These are phyloP conservation scores for Zoroaster sp. DNA, from an alignment of 53 echinoderm and acorn worm species.

Conservation along the genomic window DNA sequence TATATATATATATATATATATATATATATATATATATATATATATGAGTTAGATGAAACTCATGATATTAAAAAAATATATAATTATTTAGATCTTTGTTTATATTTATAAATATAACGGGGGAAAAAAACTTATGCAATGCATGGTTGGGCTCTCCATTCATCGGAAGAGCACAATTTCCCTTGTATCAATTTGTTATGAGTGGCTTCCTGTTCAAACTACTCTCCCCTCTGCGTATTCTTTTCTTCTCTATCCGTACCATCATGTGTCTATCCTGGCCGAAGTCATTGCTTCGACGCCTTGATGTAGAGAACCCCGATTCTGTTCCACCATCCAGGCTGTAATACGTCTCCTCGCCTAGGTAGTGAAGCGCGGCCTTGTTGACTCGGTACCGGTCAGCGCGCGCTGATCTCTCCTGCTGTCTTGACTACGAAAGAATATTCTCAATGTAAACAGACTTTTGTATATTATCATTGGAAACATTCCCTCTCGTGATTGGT, in stretches of 20 bases:
- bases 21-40: no score
- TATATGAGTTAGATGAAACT: no score
- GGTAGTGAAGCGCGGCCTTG: constrained; percentile 13
- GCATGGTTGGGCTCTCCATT: no score
- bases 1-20: no score
- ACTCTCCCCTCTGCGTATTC: constrained; percentile 2
- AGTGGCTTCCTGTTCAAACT: constrained; percentile 9
- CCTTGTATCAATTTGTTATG: not conserved
- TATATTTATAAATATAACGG: no score
- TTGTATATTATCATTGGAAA: not conserved
- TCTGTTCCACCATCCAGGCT: not conserved
- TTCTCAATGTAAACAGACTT: not conserved
- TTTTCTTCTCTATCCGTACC: constrained; percentile 4
- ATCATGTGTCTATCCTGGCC: constrained; percentile 4
- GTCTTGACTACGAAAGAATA: not conserved
- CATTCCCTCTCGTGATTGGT: not conserved
- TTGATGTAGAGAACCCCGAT: not conserved
- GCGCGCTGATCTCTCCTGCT: constrained; percentile 15
- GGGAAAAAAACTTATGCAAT: no score
- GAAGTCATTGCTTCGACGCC: not conserved
- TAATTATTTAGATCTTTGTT: no score
- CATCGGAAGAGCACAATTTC: no score
- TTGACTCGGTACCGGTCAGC: constrained; percentile 21
- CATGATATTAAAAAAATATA: no score
- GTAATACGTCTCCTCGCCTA: constrained; percentile 20